Evolutionary conservation across 1,140 invertebrate genomes (phyloP), one percentile per base, ranked within the genome.

Genomic region (Chelonus insularis): DNA sequence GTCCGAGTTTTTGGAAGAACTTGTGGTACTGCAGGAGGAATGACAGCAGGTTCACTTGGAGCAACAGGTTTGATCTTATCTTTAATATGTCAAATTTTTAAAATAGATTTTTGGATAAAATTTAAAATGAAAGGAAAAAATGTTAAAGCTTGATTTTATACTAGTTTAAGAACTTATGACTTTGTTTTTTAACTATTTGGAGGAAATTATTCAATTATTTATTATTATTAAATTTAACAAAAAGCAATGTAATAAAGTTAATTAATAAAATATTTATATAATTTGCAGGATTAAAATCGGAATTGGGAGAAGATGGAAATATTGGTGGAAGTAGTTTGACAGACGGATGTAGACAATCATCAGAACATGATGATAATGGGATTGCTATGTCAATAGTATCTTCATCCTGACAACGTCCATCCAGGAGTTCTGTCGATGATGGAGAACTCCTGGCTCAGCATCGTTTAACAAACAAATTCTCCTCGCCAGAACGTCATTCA

Each of bases 371-470:
- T 45, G 83, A 86, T 43, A 86, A 88, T 60, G 86, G 85, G 57
- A 83, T 84, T 47, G 75, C 83, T 14, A 83, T 84, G 83, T 82
- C 85, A n/a, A 77, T 84, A 41, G 84, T 85, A 57, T 77, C 79
- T 32, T 71, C 75, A 9, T 88, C 88, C 79, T 89, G 88, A 89
- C 87, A 86, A 69, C 80, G 85, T 68, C 72, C 69, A 65, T 64
- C 73, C 73, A 80, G 71, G 76, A 67, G 74, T 68, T 58, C 73
- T 68, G 73, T 73, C 55, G 76, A 77, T 59, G 71, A 61, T 52
- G 51, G 59, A 23, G 57, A 77, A 64, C 82, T 72, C 82, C 83
- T 74, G 83, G 83, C 63, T 25, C 60, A 55, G 37, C 59, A 68
- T 63, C 73, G n/a, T 74, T 77, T 21, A 58, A 76, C 80, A 39